phyloP scores from a whole-genome alignment of 2,888 invertebrate genomes.

The Acrocyrtus sp. region DNA sequence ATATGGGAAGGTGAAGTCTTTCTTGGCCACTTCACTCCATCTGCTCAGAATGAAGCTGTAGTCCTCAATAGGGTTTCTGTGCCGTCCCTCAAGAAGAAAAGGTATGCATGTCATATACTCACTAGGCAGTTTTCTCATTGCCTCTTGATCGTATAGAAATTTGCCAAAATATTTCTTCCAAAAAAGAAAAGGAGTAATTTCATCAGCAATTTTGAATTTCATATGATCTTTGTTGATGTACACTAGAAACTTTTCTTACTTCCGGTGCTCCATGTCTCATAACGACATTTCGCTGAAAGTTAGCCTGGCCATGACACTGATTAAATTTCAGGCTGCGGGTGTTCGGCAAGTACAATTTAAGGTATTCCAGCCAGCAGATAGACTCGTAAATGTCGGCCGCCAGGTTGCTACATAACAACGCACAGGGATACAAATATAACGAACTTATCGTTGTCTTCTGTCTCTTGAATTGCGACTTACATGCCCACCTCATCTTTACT shows the following conservation, averaged over 20 bases:
- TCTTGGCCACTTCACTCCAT: neutral
- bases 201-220: neutral
- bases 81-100: slow-evolving; percentile 11
- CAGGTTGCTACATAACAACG: neutral
- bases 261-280: slow-evolving; percentile 24
- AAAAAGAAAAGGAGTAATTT: neutral
- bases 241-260: slow-evolving; percentile 5
- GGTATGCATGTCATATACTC: slow-evolving; percentile 28
- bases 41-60: neutral
- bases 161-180: slow-evolving; percentile 37
- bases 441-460: no score
- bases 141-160: slow-evolving; percentile 12
- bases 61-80: neutral
- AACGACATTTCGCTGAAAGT: slow-evolving; percentile 23
- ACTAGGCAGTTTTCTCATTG: slow-evolving; percentile 19
- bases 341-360: slow-evolving; percentile 19
- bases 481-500: no score
- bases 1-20: slow-evolving; percentile 4
- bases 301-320: slow-evolving; percentile 24
- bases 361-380: slow-evolving; percentile 17
- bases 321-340: slow-evolving; percentile 36
- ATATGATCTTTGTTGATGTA: neutral
- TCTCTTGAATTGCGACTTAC: no score
- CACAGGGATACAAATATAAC: no score
- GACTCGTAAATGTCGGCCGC: slow-evolving; percentile 4